Base-by-base conservation (phyloP, 2,888 invertebrate species). In the Brachynemurus nebulosus region DNA sequence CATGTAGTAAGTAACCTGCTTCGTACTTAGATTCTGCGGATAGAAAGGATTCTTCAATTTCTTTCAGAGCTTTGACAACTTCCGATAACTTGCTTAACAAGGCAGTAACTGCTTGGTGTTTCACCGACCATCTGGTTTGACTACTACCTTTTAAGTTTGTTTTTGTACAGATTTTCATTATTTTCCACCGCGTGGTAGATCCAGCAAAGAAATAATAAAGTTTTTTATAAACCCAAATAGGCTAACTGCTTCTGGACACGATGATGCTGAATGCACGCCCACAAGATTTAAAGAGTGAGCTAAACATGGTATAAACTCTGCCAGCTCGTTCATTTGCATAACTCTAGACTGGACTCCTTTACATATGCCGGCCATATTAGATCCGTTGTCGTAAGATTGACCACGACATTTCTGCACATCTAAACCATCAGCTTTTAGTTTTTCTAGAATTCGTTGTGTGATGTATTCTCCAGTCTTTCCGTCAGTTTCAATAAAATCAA, bases 111-210 rank as follows among this genome's bases (percentile, higher is more conserved):
- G 47, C 45, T 19, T 33, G 40, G 19, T 27, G 35, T 35, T 45
- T 47, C 14, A 34, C 45, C 25, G 47, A 47, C 47, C 45, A 47
- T 36, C 45, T 47, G 30, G 45, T 45, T 27, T 47, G 47, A 47
- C 47, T 45, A 36, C 44, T 45, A 30, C 47, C 45, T 40, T 46
- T 47, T 16, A 47, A 33, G 20, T 47, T 47, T 19, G 40, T 34
- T 45, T 47, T 41, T 17, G 40, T 41, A 34, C 30, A 37, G 20
- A 45, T 45, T 35, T 47, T 40, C 47, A 45, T 41, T 19, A 43
- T 46, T 35, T 47, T 37, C 47, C 42, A 47, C 21, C 45, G 6
- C 11, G 21, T 18, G 5, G 34, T 35, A 3, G 42, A 42, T 7
- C 35, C 3, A 12, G 12, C 12, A 35, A 42, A 34, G 27, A 42